A percentile compares a stretch with the other conserved stretches of the same genome.
These are phyloP conservation scores for Dipus sagitta DNA, from an alignment of 2,797 vertebrate genomes.

Conservation along the genomic window DNA sequence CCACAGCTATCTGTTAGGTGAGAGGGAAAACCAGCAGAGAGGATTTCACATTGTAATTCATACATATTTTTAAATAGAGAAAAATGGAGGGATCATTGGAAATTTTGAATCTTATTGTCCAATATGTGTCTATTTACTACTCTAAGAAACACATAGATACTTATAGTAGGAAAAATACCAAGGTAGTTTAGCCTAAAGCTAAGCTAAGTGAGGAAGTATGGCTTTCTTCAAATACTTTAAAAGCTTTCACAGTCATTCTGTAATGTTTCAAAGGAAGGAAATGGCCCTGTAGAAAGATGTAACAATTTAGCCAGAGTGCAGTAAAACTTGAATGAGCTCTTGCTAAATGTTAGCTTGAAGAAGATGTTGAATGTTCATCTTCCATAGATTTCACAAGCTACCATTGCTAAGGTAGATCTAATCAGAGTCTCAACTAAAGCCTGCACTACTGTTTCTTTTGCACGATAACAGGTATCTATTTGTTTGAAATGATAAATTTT, in stretches of 20 bases:
- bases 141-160: neutral
- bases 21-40: neutral
- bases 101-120: neutral
- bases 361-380: neutral
- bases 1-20: neutral
- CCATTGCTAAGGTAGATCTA: neutral
- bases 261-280: slow-evolving; percentile 6
- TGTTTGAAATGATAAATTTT: slow-evolving; percentile 9
- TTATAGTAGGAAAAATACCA: neutral
- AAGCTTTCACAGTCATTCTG: neutral
- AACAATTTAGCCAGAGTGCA: neutral
- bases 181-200: neutral
- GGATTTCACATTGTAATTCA: neutral
- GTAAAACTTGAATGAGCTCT: neutral
- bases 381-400: neutral
- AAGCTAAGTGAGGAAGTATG: neutral
- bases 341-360: slow-evolving; percentile 19
- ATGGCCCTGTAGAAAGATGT: neutral
- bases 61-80: neutral
- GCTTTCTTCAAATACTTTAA: slow-evolving; percentile 40
- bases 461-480: neutral
- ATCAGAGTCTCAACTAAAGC: slow-evolving; percentile 32
- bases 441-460: neutral
- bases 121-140: neutral
- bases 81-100: neutral